Percentiles rank a stretch among this genome's conserved stretches.
Conservation (phyloP, 2,797 vertebrate species). For the Sebastes hubbsi region DNA sequence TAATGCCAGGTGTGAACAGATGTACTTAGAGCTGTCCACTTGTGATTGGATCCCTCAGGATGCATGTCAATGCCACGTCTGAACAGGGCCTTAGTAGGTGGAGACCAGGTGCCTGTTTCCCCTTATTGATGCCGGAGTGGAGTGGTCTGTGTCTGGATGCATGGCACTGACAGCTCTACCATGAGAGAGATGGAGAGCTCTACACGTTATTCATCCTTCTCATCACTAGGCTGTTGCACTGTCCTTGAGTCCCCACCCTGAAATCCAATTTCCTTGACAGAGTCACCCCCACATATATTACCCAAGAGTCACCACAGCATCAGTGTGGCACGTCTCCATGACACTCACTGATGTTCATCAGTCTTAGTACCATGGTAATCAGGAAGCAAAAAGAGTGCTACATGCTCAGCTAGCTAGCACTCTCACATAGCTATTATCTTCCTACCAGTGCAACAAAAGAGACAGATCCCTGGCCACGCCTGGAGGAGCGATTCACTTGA, state of each 20-base stretch:
- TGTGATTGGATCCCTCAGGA: too few relatives aligned
- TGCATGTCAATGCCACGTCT: too few relatives aligned
- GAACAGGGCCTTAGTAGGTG: not conserved
- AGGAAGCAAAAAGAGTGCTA: conserved; percentile 22
- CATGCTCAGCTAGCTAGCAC: conserved; percentile 23
- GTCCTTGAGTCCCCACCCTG: conserved; percentile 69
- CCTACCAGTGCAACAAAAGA: conserved; percentile 26
- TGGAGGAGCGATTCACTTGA: conserved; percentile 66
- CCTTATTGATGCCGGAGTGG: conserved; percentile 15
- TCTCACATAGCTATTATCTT: conserved; percentile 30
- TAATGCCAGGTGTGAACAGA: too few relatives aligned
- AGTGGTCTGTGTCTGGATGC: conserved; percentile 24
- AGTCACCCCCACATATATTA: conserved; percentile 58
- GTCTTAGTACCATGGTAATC: conserved; percentile 26
- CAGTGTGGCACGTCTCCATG: conserved; percentile 24
- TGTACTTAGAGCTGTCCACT: too few relatives aligned
- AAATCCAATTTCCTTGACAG: conserved; percentile 69
- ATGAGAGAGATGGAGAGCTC: conserved; percentile 59
- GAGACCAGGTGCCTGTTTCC: not conserved
- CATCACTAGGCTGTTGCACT: conserved; percentile 50
- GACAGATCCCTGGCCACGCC: conserved; percentile 32
- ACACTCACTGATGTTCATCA: conserved; percentile 52
- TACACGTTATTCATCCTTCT: conserved; percentile 45
- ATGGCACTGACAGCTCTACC: conserved; percentile 54
- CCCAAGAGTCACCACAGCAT: conserved; percentile 38